Conservation (phyloP, 2,113 vertebrate species). For the Gobiocypris rarus region DNA sequence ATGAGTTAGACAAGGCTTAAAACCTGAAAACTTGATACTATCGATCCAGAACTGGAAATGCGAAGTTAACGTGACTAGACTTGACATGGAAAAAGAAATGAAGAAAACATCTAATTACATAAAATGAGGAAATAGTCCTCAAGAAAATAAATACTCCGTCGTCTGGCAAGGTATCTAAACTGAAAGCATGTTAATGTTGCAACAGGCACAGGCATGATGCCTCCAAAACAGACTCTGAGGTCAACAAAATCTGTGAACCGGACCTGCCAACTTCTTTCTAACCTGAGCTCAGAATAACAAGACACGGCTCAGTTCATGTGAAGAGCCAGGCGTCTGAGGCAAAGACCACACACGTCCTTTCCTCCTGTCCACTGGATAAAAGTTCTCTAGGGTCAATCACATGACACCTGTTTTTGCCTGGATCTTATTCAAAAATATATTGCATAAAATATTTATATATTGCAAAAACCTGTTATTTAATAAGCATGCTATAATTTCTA, state of each 20-base stretch:
- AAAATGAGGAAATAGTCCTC: neutral
- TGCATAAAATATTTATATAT: neutral
- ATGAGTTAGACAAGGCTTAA: neutral
- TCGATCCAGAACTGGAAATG: neutral
- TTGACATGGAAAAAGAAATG: neutral
- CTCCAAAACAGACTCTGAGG: neutral
- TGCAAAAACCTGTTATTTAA: too few relatives aligned
- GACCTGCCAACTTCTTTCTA: neutral
- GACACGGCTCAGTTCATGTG: neutral
- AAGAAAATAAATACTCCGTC: neutral
- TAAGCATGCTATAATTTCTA: too few relatives aligned
- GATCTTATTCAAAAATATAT: neutral
- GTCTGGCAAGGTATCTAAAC: conserved; percentile 3
- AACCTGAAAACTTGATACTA: neutral
- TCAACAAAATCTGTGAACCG: conserved; percentile 8
- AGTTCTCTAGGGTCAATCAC: neutral
- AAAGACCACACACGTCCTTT: conserved; percentile 28
- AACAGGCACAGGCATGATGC: conserved; percentile 33
- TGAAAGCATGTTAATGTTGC: neutral
- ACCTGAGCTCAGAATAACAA: neutral
- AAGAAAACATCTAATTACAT: neutral
- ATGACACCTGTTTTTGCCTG: neutral
- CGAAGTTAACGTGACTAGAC: conserved; percentile 11
- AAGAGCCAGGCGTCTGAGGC: neutral
- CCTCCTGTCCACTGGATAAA: neutral